Evolutionary conservation across 2,797 vertebrate species (phyloP).

Genomic region (Xerus rutilus): DNA sequence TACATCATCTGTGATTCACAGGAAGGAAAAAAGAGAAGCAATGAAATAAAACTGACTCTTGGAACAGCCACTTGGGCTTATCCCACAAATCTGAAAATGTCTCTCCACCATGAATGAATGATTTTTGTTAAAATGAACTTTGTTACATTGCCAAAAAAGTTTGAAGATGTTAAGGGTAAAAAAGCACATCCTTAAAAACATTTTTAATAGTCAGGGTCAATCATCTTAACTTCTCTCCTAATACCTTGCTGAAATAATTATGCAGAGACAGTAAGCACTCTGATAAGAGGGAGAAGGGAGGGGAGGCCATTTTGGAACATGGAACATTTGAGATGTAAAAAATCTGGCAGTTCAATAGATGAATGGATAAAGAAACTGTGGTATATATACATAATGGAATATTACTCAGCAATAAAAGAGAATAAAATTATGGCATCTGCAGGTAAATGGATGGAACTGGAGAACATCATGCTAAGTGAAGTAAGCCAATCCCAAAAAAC

Average conservation of each 20-base stretch:
- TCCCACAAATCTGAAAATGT: background rate
- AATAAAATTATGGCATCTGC: too few relatives aligned
- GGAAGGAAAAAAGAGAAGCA: background rate
- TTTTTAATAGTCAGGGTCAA: slow-evolving; percentile 14
- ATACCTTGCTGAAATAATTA: background rate
- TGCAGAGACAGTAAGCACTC: slow-evolving; percentile 22
- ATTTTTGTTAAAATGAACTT: slow-evolving; percentile 44
- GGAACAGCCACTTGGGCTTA: background rate
- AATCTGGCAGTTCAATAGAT: background rate
- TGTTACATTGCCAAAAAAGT: background rate
- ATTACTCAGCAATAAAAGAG: too few relatives aligned
- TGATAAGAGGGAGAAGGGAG: background rate
- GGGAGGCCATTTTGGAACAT: background rate
- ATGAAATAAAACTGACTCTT: background rate
- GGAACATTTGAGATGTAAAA: background rate
- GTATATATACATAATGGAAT: too few relatives aligned
- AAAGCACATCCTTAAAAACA: slow-evolving; percentile 15
- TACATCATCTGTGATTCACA: background rate
- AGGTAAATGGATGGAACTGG: too few relatives aligned
- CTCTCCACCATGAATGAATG: background rate
- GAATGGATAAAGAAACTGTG: too few relatives aligned
- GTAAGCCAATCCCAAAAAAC: too few relatives aligned
- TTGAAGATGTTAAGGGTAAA: background rate
- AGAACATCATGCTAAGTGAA: too few relatives aligned
- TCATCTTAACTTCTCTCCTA: slow-evolving; percentile 27